phyloP scores from a whole-genome alignment of 1,140 invertebrate genomes.

The Centruroides vittatus region DNA sequence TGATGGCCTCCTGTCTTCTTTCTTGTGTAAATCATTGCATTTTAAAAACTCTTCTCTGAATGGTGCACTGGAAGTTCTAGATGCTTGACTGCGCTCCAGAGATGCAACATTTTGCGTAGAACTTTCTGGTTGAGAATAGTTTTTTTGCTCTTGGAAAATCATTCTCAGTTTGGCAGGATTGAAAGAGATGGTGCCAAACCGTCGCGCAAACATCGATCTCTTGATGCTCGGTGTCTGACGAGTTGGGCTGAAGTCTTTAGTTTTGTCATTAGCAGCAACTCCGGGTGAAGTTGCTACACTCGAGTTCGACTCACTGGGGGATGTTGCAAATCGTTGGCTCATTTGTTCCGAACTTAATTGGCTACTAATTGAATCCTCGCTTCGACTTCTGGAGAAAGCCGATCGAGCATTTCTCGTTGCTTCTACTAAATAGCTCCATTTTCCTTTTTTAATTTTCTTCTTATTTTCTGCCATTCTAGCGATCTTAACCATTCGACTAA shows the following conservation, averaged over 20 bases:
- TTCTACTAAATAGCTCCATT: slow-evolving; percentile 20
- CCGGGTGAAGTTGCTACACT: slow-evolving; percentile 2
- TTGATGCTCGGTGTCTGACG: not conserved
- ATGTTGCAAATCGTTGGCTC: slow-evolving; percentile 10
- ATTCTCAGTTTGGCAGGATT: not conserved
- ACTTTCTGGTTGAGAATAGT: not conserved
- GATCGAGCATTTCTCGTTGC: slow-evolving; percentile 18
- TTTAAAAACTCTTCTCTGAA: not conserved
- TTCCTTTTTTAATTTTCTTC: slow-evolving; percentile 15
- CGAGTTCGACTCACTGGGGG: slow-evolving; percentile 6
- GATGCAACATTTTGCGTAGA: too few relatives aligned
- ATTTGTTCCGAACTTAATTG: slow-evolving; percentile 12
- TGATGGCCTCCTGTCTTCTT: too few relatives aligned
- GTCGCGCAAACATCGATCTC: not conserved
- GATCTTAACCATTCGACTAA: slow-evolving; percentile 13
- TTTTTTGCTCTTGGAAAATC: not conserved
- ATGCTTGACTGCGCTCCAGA: too few relatives aligned
- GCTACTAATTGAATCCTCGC: slow-evolving; percentile 16
- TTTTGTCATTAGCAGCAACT: not conserved
- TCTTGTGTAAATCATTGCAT: too few relatives aligned
- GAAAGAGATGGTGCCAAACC: not conserved
- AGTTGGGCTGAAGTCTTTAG: not conserved
- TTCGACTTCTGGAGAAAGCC: slow-evolving; percentile 16
- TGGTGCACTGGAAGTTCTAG: too few relatives aligned
- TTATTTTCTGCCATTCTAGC: slow-evolving; percentile 17